These are phyloP conservation scores for Amyelois transitella DNA, from an alignment of 1,140 invertebrate genomes.

Conservation along the genomic window DNA sequence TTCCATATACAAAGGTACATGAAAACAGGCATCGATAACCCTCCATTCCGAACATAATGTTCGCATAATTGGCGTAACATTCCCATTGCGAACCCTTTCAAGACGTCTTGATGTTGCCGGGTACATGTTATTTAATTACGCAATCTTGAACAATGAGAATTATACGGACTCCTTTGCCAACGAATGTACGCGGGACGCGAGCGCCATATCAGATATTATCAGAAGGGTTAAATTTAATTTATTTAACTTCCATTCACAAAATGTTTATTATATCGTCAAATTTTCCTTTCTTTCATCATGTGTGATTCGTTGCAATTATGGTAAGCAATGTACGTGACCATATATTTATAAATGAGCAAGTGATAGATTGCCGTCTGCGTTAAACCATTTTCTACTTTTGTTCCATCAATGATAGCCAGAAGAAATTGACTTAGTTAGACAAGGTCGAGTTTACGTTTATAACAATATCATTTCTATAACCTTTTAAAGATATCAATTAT, in stretches of 20 bases:
- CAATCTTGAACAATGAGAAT: slow-evolving; percentile 67
- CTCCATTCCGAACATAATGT: slow-evolving; percentile 67
- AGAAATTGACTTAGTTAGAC: too few relatives aligned
- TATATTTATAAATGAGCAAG: too few relatives aligned
- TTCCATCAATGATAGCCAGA: too few relatives aligned
- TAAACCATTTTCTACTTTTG: too few relatives aligned
- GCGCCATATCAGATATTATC: not conserved
- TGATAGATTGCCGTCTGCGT: too few relatives aligned
- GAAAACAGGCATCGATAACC: slow-evolving; percentile 50
- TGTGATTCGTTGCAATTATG: too few relatives aligned
- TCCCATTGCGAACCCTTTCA: slow-evolving; percentile 69
- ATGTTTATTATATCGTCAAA: too few relatives aligned
- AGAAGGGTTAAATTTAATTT: not conserved
- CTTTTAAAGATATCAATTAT: not conserved
- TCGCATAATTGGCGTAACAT: slow-evolving; percentile 73
- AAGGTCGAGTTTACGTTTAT: too few relatives aligned
- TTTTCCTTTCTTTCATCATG: too few relatives aligned
- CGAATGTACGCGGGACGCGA: slow-evolving; percentile 15
- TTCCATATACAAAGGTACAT: slow-evolving; percentile 10
- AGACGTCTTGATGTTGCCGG: slow-evolving; percentile 64
- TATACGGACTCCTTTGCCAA: slow-evolving; percentile 48
- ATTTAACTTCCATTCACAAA: not conserved
- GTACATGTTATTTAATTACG: slow-evolving; percentile 73
- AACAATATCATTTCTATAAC: too few relatives aligned
- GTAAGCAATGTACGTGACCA: too few relatives aligned